phyloP scores from a whole-genome alignment of 1,140 invertebrate species.

The Nilaparvata lugens region DNA sequence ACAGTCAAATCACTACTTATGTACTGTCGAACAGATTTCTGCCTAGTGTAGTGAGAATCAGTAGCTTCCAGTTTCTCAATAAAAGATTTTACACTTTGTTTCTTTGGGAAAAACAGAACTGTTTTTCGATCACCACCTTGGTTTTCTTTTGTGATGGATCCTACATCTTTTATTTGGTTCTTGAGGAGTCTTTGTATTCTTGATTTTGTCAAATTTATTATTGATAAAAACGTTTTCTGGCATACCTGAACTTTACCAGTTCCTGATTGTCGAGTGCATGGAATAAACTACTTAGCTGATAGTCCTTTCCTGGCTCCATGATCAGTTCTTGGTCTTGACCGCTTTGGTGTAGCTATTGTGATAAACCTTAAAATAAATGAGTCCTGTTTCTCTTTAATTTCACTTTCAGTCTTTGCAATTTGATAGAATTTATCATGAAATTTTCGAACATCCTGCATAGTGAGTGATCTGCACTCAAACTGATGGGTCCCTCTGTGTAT shows the following conservation, averaged over 20 bases:
- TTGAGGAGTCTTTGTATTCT: background rate
- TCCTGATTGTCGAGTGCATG: background rate
- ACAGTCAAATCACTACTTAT: background rate
- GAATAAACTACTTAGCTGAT: background rate
- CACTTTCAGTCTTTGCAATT: too few species aligned
- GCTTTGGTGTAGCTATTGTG: background rate
- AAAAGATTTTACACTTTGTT: background rate
- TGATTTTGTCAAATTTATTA: background rate
- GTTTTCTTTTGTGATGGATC: background rate
- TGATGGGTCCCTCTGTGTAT: too few species aligned
- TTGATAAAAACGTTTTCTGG: background rate
- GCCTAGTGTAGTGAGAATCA: background rate
- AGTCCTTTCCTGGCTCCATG: background rate
- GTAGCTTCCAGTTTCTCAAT: background rate
- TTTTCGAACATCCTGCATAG: too few species aligned
- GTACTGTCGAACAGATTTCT: background rate
- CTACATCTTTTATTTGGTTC: background rate
- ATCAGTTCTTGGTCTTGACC: background rate
- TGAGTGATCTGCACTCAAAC: too few species aligned
- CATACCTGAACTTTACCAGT: background rate
- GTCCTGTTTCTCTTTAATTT: background rate
- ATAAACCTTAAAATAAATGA: background rate
- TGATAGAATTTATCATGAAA: too few species aligned
- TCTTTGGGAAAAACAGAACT: background rate
- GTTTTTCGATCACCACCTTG: background rate